These are phyloP conservation scores for Polypterus senegalus DNA, from an alignment of 2,113 vertebrate species.

Conservation along the genomic window DNA sequence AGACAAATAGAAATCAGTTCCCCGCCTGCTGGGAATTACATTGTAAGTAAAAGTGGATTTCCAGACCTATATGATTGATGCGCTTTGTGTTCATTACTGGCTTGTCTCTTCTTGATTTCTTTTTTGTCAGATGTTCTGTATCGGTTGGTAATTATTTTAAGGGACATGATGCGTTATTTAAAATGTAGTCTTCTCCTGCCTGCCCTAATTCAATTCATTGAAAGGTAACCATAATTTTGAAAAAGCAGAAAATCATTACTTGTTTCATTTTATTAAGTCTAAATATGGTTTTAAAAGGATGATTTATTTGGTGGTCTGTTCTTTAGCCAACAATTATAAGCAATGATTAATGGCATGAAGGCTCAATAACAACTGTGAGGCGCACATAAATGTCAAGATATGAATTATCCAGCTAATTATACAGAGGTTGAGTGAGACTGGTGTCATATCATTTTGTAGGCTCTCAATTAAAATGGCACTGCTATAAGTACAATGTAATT, in stretches of 20 bases:
- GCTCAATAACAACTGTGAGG: not conserved
- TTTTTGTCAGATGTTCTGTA: too few species aligned
- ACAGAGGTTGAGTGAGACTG: not conserved
- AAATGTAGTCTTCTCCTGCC: too few species aligned
- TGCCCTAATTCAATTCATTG: not conserved
- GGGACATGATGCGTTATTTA: too few species aligned
- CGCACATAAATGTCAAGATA: constrained; percentile 1
- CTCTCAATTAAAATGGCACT: not conserved
- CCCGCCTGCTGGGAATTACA: too few species aligned
- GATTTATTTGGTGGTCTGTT: not conserved
- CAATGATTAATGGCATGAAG: constrained; percentile 4
- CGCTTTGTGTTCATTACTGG: too few species aligned
- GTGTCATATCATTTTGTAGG: not conserved
- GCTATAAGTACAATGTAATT: constrained; percentile 4
- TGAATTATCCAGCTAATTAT: constrained; percentile 6
- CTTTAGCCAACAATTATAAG: not conserved
- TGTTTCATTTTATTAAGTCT: not conserved
- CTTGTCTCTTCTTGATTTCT: too few species aligned
- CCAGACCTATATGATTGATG: too few species aligned
- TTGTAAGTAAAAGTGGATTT: too few species aligned
- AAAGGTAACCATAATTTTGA: not conserved
- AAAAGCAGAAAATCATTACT: not conserved
- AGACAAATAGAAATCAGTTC: too few species aligned
- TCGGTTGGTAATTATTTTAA: too few species aligned
- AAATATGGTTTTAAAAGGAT: not conserved